phyloP scores from a whole-genome alignment of 2,113 vertebrate genomes.

The Barbus barbus region DNA sequence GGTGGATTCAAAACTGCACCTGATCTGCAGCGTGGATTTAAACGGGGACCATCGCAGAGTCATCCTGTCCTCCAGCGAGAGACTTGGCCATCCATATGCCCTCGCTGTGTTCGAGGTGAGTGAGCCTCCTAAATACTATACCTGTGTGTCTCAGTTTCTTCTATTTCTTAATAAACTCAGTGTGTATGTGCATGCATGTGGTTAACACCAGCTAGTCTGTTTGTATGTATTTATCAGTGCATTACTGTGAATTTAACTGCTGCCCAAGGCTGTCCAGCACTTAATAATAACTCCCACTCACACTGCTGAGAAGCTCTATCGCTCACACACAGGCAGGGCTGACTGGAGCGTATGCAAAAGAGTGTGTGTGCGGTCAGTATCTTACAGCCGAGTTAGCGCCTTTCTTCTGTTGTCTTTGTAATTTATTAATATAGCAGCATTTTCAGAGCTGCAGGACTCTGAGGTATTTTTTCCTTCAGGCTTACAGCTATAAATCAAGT shows the following conservation, averaged over 20 bases:
- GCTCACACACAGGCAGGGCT: background rate
- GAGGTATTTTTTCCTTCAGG: background rate
- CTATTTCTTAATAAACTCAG: background rate
- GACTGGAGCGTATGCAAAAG: background rate
- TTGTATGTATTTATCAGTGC: background rate
- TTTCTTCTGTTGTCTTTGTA: background rate
- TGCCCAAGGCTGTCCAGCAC: background rate
- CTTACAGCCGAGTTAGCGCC: background rate
- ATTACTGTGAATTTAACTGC: background rate
- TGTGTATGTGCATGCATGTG: background rate
- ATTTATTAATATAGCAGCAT: background rate
- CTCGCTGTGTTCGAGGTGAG: conserved; percentile 95
- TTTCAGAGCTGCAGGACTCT: background rate
- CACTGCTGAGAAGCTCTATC: background rate
- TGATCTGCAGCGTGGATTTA: conserved; percentile 91
- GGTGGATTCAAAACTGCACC: conserved; percentile 96
- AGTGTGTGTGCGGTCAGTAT: background rate
- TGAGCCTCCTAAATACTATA: background rate
- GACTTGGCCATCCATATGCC: conserved; percentile 90
- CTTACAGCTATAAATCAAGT: background rate
- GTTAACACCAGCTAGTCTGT: background rate
- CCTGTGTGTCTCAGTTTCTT: background rate
- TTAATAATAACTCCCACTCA: background rate
- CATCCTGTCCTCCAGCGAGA: conserved; percentile 85
- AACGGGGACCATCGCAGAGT: conserved; percentile 88